These are phyloP conservation scores for Steinernema scapterisci DNA, from an alignment of 2,888 invertebrate species.

Conservation along the genomic window DNA sequence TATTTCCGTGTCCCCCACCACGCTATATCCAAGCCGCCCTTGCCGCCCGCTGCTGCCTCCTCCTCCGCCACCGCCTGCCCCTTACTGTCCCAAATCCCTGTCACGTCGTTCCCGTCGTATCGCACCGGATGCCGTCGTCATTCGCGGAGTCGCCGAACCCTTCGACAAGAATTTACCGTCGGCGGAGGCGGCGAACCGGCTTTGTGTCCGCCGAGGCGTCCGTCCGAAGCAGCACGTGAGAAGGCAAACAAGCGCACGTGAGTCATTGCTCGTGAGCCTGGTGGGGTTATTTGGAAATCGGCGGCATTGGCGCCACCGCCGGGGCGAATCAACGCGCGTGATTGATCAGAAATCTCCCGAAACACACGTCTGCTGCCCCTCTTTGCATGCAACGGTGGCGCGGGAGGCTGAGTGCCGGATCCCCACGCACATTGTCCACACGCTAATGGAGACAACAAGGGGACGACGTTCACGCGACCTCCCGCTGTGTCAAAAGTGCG, in stretches of 20 bases:
- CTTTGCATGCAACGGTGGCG: background rate
- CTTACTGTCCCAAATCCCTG: background rate
- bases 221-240: constrained; percentile 13
- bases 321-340: background rate
- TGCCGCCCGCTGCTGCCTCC: background rate
- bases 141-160: too few relatives aligned
- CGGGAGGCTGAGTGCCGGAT: background rate
- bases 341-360: constrained; percentile 7
- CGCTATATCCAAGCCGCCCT: background rate
- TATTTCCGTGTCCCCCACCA: background rate
- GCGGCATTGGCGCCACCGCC: background rate
- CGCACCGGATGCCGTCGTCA: background rate
- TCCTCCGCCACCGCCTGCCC: background rate
- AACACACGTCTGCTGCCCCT: background rate
- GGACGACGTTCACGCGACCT: background rate
- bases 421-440: constrained; percentile 5
- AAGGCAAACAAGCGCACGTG: constrained; percentile 21
- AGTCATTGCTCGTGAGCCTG: constrained; percentile 4
- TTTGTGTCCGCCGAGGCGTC: background rate
- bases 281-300: background rate
- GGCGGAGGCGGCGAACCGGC: constrained; percentile 15
- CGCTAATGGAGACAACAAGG: background rate
- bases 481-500: constrained; percentile 18
- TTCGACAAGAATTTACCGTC: too few relatives aligned
- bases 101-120: background rate